These are phyloP conservation scores for Polypterus senegalus DNA, from an alignment of 2,113 vertebrate genomes.

Conservation along the genomic window DNA sequence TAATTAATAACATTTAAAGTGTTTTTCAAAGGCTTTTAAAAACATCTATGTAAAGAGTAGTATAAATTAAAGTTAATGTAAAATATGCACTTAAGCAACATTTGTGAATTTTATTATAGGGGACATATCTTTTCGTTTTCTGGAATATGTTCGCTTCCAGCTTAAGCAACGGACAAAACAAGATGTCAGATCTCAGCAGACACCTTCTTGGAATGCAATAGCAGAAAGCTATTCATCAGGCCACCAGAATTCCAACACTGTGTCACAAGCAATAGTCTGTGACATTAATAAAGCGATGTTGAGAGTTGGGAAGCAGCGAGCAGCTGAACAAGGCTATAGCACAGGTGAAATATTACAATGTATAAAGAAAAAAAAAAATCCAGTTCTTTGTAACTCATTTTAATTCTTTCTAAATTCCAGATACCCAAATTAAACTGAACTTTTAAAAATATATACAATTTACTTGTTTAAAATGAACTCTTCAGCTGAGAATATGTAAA, in stretches of 20 bases:
- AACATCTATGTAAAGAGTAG: background rate
- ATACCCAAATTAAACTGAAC: too few species aligned
- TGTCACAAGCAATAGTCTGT: conserved; percentile 68
- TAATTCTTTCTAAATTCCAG: too few species aligned
- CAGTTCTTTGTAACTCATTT: too few species aligned
- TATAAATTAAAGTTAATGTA: background rate
- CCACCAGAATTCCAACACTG: conserved; percentile 22
- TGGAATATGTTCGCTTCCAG: conserved; percentile 61
- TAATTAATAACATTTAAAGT: too few species aligned
- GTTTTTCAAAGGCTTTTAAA: too few species aligned
- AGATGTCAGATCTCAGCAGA: conserved; percentile 45
- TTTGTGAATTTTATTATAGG: conserved; percentile 41
- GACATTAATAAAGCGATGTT: conserved; percentile 97
- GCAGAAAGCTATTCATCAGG: conserved; percentile 44
- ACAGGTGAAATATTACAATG: conserved; percentile 41
- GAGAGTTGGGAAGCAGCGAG: conserved; percentile 73
- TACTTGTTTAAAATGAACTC: too few species aligned
- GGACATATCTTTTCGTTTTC: conserved; percentile 86
- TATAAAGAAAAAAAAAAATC: too few species aligned
- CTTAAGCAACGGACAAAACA: conserved; percentile 37
- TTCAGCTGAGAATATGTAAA: too few species aligned
- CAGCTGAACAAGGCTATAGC: conserved; percentile 43
- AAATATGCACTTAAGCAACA: background rate
- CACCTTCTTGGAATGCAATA: conserved; percentile 74
- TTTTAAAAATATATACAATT: too few species aligned